Percentiles rank a stretch among this genome's conserved stretches.
These are phyloP conservation scores for Anthopleura sola DNA, from an alignment of 64 coral and sea anemone species.

Conservation along the genomic window DNA sequence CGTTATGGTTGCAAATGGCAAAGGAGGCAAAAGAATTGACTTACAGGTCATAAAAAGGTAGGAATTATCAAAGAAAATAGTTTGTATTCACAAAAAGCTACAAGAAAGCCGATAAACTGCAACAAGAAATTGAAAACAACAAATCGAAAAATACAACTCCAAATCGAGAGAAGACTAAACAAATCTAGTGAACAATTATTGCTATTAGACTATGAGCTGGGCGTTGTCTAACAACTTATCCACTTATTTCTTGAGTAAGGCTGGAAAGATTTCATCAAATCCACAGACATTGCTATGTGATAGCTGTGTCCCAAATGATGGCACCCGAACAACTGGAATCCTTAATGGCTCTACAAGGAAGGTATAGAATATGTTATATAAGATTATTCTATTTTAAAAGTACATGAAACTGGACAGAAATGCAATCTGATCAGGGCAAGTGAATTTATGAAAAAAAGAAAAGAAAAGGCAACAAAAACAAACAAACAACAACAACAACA, in stretches of 20 bases:
- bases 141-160: too few species aligned
- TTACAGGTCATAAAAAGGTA: constrained; percentile 62
- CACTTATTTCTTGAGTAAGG: constrained; percentile 11
- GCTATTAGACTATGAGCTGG: too few species aligned
- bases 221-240: too few species aligned
- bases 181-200: too few species aligned
- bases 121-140: too few species aligned
- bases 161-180: too few species aligned
- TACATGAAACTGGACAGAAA: too few species aligned
- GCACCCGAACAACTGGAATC: constrained; percentile 31
- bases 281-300: constrained; percentile 75
- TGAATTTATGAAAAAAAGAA: too few species aligned
- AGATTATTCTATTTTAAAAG: too few species aligned
- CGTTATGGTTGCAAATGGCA: constrained; percentile 6
- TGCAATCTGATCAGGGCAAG: too few species aligned
- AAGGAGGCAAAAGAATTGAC: constrained; percentile 39
- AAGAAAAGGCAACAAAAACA: too few species aligned
- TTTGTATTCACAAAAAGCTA: background rate
- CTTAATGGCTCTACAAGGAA: constrained; percentile 67
- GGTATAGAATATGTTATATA: constrained; percentile 40
- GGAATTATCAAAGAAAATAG: background rate
- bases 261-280: constrained; percentile 79
- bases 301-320: constrained; percentile 48
- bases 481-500: too few species aligned
- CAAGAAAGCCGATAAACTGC: background rate